Evolutionary conservation across 1,140 invertebrate genomes (phyloP), one percentile per base, ranked within the genome.

Genomic region (Drosophila serrata): DNA sequence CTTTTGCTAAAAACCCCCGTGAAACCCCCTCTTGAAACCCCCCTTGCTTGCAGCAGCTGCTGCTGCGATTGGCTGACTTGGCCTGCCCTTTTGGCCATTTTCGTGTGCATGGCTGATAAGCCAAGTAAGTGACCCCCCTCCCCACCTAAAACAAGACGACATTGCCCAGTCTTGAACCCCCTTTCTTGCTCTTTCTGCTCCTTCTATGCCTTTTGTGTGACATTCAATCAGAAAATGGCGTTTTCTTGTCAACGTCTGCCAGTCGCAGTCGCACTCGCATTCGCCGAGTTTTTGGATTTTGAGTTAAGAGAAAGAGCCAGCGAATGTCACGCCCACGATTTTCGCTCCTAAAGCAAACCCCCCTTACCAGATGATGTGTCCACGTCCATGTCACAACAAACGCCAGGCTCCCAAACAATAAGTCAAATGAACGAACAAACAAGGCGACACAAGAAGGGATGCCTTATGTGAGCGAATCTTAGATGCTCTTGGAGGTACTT

Each of bases 211-310:
- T 90, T 90, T 91, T 87, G 61, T 91, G 72, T 91, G 88, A 91
- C 88, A 91, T 91, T 91, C 88, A 91, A 91, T 91, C 88, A 91
- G 73, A 91, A 84, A 91, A 91, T 91, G 88, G 88, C 88, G 88
- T 91, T 87, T 91, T 88, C 88, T 91, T 91, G 88, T 91, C 88
- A 91, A 91, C 82, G 79, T 87, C 77, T 82, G 87, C 79, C 63
- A 87, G 79, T 68, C 68, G 67, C 69, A 49, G 68, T 40, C 51
- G 60, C 43, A 45, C 39, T 70, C 48, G 59, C 29, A 35, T 19
- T 33, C 22, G 24, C 27, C 19, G 27, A 33, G 33, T 37, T 39
- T 55, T 22, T 33, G 51, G 19, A 11, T 19, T 60, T 64, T 48
- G 19, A 37, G 27, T 33, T 24, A 12, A 12, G 33, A 86, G 64